Conservation (phyloP, 1,140 invertebrate genomes). For the Hylaeus anthracinus region DNA sequence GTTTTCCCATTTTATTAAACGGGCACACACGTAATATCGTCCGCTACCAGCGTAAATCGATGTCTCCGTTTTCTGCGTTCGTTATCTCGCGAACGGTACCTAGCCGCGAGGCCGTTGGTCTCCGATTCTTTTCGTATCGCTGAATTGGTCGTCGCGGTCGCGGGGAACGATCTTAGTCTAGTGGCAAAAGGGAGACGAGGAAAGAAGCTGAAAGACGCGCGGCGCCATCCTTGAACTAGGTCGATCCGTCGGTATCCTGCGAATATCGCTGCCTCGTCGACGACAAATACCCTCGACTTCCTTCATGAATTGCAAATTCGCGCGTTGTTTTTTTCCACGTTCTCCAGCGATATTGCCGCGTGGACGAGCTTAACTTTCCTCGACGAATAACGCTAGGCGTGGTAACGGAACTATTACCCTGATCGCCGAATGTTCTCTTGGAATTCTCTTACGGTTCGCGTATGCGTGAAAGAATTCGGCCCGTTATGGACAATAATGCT, state of each 20-base stretch:
- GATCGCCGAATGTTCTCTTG: neutral
- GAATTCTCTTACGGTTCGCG: too few relatives aligned
- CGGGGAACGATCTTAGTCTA: neutral
- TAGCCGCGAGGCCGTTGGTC: conserved; percentile 27
- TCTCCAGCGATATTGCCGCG: conserved; percentile 1
- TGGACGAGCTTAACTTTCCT: neutral
- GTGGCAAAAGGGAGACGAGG: too few relatives aligned
- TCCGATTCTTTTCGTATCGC: neutral
- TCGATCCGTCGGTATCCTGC: conserved; percentile 45
- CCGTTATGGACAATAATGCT: too few relatives aligned
- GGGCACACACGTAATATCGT: conserved; percentile 20
- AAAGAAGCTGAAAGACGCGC: neutral
- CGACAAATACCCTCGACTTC: conserved; percentile 40
- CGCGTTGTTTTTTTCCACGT: conserved; percentile 34
- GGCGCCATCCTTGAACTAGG: conserved; percentile 54
- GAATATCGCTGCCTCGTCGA: conserved; percentile 43
- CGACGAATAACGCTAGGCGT: neutral
- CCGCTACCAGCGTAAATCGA: conserved; percentile 30
- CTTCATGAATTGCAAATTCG: conserved; percentile 60
- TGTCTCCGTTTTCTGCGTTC: conserved; percentile 7
- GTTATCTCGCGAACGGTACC: conserved; percentile 19
- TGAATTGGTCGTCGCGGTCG: neutral
- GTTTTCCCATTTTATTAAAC: conserved; percentile 37
- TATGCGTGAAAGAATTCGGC: too few relatives aligned
- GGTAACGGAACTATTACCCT: neutral